A percentile compares a stretch with the other conserved stretches of the same genome.
phyloP scores from a whole-genome alignment of 2,113 vertebrate genomes.

The Coracopsis vasa region DNA sequence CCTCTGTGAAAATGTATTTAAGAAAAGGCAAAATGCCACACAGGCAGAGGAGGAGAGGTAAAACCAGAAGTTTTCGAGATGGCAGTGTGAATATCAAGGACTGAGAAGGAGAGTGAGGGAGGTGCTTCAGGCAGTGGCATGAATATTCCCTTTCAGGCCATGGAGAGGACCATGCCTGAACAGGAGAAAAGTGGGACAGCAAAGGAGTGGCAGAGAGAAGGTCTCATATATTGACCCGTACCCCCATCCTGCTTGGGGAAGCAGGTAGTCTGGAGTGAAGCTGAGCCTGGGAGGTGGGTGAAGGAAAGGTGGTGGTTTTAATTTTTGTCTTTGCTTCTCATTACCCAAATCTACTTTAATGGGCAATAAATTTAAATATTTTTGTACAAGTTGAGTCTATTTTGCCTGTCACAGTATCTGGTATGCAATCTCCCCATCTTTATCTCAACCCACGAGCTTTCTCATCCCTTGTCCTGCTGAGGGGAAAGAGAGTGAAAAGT shows the following conservation, averaged over 20 bases:
- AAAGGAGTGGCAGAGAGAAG: background rate
- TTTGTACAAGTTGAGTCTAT: background rate
- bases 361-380: background rate
- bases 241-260: background rate
- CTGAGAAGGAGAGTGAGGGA: background rate
- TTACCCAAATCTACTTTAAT: background rate
- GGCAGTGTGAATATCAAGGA: background rate
- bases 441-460: background rate
- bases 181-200: background rate
- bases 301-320: background rate
- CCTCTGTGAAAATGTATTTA: background rate
- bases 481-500: background rate
- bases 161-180: background rate
- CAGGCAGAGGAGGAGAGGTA: rapidly evolving
- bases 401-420: background rate
- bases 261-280: background rate
- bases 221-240: background rate
- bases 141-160: background rate
- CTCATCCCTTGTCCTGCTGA: background rate
- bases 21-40: background rate
- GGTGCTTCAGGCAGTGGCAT: background rate
- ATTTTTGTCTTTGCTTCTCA: background rate
- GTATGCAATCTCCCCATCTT: background rate
- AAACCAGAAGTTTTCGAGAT: background rate
- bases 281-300: background rate